Conservation (phyloP, 2,113 vertebrate genomes). For the Todiramphus saurophagus region DNA sequence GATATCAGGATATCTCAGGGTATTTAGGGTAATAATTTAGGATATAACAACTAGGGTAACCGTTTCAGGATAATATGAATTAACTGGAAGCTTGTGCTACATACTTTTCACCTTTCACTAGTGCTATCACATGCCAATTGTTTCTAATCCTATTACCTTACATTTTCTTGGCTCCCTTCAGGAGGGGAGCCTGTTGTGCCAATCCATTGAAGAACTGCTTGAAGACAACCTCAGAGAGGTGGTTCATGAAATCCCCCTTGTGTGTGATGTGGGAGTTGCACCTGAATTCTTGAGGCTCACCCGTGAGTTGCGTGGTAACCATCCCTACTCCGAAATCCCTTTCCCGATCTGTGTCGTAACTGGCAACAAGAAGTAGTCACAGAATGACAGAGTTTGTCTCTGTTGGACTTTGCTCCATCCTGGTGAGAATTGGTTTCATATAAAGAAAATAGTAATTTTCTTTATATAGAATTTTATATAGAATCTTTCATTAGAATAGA, state of each 20-base stretch:
- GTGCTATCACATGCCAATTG: background rate
- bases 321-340: background rate
- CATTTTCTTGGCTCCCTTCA: background rate
- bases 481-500: too few species aligned
- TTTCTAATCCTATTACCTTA: background rate
- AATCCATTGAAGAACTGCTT: accelerated
- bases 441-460: background rate
- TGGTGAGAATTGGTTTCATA: background rate
- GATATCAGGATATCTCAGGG: background rate
- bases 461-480: too few species aligned
- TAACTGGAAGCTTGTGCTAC: background rate
- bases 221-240: background rate
- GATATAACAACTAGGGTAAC: background rate
- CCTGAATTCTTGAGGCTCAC: background rate
- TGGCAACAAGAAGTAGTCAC: background rate
- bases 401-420: background rate
- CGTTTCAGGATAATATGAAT: background rate
- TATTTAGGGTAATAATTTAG: background rate
- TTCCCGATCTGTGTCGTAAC: background rate
- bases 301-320: background rate
- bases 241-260: background rate
- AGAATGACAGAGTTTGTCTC: background rate
- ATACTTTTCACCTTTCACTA: background rate
- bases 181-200: background rate
- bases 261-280: accelerated